Percentiles rank a stretch among this genome's conserved stretches.
phyloP scores from a whole-genome alignment of 2,113 vertebrate genomes.

The Vulpes ferrilata region DNA sequence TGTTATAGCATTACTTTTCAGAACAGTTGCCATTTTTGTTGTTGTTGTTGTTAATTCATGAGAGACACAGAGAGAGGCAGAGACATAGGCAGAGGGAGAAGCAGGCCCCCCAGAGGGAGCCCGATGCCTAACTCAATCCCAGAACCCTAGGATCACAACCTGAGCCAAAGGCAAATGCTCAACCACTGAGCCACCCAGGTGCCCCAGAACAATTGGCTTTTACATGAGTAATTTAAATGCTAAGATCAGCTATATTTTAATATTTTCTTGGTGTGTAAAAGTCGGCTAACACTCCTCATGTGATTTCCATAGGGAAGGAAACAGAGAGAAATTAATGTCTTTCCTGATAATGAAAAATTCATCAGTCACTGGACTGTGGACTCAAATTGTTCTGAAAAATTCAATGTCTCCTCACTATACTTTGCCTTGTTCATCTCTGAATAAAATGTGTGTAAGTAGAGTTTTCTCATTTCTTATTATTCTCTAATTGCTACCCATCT shows the following conservation, averaged over 20 bases:
- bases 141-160: too few relatives aligned
- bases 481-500: not conserved
- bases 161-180: too few relatives aligned
- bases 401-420: not conserved
- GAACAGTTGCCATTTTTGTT: not conserved
- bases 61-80: too few relatives aligned
- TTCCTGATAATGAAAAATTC: not conserved
- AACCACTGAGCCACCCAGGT: too few relatives aligned
- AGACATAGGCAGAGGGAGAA: too few relatives aligned
- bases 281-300: too few relatives aligned
- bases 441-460: not conserved
- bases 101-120: too few relatives aligned
- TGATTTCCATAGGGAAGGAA: not conserved
- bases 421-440: not conserved
- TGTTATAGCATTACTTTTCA: not conserved
- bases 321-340: not conserved
- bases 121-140: too few relatives aligned
- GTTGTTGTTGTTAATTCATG: too few relatives aligned
- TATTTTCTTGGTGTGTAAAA: not conserved
- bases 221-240: not conserved
- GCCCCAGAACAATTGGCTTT: not conserved
- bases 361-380: not conserved
- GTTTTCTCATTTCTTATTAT: not conserved
- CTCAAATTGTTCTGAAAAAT: not conserved
- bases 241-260: not conserved